A percentile compares a stretch with the other conserved stretches of the same genome.
These are phyloP conservation scores for Clarias laeviceps DNA, from an alignment of 2,797 vertebrate species.

Conservation along the genomic window DNA sequence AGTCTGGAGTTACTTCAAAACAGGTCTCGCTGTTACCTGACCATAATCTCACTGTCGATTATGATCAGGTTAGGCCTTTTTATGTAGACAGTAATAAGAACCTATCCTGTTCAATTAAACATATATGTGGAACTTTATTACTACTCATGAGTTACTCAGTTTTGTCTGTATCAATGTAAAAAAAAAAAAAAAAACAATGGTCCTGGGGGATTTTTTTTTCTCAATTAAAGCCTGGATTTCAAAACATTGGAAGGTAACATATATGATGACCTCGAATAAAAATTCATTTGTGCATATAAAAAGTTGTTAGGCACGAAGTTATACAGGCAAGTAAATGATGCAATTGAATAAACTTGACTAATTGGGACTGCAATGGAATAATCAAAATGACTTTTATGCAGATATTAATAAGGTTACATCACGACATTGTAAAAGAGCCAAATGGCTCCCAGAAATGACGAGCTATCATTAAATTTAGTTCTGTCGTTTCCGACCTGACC, in stretches of 20 bases:
- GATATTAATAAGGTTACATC: neutral
- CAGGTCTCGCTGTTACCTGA: neutral
- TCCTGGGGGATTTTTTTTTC: neutral
- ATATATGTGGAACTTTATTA: neutral
- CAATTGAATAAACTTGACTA: neutral
- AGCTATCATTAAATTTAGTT: neutral
- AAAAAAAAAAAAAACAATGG: neutral
- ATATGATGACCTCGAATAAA: neutral
- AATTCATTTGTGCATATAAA: constrained; percentile 5
- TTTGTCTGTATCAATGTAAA: neutral
- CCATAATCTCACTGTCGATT: neutral
- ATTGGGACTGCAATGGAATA: neutral
- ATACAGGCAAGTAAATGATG: neutral
- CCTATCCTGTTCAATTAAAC: neutral
- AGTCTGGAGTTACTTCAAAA: neutral
- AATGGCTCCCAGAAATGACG: neutral
- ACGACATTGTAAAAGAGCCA: constrained; percentile 1
- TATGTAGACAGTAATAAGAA: neutral
- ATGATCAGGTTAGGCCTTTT: neutral
- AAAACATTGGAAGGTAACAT: neutral
- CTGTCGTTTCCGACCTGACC: neutral
- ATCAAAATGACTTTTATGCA: constrained; percentile 3
- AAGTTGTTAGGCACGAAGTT: neutral
- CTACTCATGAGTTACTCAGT: neutral
- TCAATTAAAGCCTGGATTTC: neutral